These are phyloP conservation scores for Linepithema humile DNA, from an alignment of 1,140 invertebrate species.

Conservation along the genomic window DNA sequence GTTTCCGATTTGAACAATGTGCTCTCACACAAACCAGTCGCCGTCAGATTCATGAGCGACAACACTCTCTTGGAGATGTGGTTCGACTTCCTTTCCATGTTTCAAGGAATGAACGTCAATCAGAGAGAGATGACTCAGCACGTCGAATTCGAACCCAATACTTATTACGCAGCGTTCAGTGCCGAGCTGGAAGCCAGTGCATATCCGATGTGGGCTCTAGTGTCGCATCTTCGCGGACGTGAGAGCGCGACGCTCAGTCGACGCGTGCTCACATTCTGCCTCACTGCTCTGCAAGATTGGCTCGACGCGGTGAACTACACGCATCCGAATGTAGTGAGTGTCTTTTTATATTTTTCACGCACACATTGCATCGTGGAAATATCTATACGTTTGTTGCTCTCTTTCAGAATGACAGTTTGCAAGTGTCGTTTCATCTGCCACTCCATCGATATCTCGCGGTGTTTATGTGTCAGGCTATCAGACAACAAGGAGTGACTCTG, in stretches of 20 bases:
- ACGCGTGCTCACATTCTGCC: conserved; percentile 90
- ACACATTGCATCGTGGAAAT: not conserved
- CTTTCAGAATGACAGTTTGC: conserved; percentile 90
- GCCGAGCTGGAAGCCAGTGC: conserved; percentile 98
- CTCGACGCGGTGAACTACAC: conserved; percentile 92
- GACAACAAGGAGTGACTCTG: conserved; percentile 91
- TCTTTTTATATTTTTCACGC: not conserved
- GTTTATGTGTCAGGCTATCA: conserved; percentile 95
- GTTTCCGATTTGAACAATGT: conserved; percentile 99
- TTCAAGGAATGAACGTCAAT: conserved; percentile 99
- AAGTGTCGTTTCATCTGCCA: conserved; percentile 97
- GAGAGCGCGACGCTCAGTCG: conserved; percentile 90
- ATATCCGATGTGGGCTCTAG: conserved; percentile 98
- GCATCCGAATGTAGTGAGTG: conserved; percentile 87
- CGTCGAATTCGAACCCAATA: conserved; percentile 98
- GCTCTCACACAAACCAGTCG: conserved; percentile 96
- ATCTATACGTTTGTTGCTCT: conserved; percentile 50
- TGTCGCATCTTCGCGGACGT: conserved; percentile 92
- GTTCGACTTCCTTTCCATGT: conserved; percentile 96
- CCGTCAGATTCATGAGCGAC: conserved; percentile 94
- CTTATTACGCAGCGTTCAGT: conserved; percentile 98
- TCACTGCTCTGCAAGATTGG: conserved; percentile 93
- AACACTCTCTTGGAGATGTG: conserved; percentile 95
- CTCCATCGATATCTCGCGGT: conserved; percentile 97
- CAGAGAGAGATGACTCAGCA: conserved; percentile 94